phyloP scores from a whole-genome alignment of 2,113 vertebrate genomes.

The Lagopus muta region DNA sequence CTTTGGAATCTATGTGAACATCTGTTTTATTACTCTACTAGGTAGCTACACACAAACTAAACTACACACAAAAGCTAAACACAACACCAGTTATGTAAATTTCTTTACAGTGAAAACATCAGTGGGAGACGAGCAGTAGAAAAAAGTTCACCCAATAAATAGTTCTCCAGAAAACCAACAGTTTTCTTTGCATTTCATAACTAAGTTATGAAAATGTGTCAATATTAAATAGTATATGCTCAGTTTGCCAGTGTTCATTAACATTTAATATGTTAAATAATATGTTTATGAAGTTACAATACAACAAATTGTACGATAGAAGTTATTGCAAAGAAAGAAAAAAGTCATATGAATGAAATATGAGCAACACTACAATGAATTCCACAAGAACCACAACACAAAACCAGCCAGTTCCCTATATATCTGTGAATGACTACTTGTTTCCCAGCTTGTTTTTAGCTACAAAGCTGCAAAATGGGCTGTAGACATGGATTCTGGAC shows the following conservation, averaged over 20 bases:
- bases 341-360: not conserved
- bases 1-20: slow-evolving; percentile 58
- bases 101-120: not conserved
- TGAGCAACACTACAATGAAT: slow-evolving; percentile 50
- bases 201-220: slow-evolving; percentile 37
- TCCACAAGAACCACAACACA: slow-evolving; percentile 24
- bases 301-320: not conserved
- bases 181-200: not conserved
- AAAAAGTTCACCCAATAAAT: not conserved
- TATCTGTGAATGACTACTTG: not conserved
- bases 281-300: slow-evolving; percentile 40
- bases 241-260: slow-evolving; percentile 26
- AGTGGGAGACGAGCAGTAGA: slow-evolving; percentile 2
- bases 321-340: not conserved
- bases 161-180: slow-evolving; percentile 7
- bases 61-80: no score
- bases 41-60: slow-evolving; percentile 12
- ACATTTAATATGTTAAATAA: slow-evolving; percentile 54
- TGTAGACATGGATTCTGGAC: not conserved
- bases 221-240: slow-evolving; percentile 9
- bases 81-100: not conserved
- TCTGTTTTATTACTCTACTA: slow-evolving; percentile 64
- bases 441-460: slow-evolving; percentile 45
- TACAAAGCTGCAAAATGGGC: not conserved
- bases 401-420: slow-evolving; percentile 22